A percentile compares a stretch with the other conserved stretches of the same genome.
Evolutionary conservation across 2,113 vertebrate genomes (phyloP).

Genomic region (Nibea coibor): DNA sequence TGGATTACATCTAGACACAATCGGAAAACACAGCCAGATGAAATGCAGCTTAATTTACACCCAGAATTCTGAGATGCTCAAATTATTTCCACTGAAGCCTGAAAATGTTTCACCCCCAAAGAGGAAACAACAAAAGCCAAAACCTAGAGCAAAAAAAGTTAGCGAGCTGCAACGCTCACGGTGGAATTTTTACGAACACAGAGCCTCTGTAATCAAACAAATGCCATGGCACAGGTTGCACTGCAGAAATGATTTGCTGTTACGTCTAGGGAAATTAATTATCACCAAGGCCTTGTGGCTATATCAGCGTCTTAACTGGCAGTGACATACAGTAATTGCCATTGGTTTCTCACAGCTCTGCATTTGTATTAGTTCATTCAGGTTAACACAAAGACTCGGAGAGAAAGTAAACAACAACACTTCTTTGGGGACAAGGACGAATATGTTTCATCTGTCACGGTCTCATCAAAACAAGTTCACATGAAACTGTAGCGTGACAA

Average conservation of each 20-base stretch:
- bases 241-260: neutral
- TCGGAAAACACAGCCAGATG: constrained; percentile 9
- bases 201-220: neutral
- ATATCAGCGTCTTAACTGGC: neutral
- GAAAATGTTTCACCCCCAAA: neutral
- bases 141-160: neutral
- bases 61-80: neutral
- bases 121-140: neutral
- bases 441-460: neutral
- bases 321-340: neutral
- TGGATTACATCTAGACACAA: constrained; percentile 42
- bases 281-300: neutral
- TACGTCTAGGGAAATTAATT: neutral
- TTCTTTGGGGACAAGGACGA: neutral
- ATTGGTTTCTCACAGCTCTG: neutral
- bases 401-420: neutral
- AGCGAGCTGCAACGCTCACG: too few species aligned
- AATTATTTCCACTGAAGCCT: neutral
- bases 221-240: neutral
- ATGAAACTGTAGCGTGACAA: neutral
- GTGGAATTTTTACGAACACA: neutral
- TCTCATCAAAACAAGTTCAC: neutral
- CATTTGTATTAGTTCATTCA: neutral
- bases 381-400: neutral
- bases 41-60: constrained; percentile 15